Percentiles rank a stretch among this genome's conserved stretches.
phyloP scores from a whole-genome alignment of 2,797 vertebrate genomes.

The Enteromius mattozi region DNA sequence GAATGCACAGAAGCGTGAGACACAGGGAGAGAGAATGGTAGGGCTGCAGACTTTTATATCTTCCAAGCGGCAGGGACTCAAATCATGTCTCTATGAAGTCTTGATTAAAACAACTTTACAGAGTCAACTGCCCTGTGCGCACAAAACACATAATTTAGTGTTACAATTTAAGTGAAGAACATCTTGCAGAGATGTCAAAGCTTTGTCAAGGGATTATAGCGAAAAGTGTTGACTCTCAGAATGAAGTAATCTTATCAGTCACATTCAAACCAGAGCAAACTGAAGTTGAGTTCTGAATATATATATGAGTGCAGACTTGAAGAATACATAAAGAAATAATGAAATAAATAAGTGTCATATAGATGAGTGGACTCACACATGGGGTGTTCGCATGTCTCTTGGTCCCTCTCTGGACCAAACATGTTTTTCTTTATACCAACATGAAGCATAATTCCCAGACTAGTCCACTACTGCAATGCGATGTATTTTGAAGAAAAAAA shows the following conservation, averaged over 20 bases:
- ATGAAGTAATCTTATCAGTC: slow-evolving; percentile 78
- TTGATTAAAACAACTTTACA: slow-evolving; percentile 78
- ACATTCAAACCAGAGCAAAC: slow-evolving; percentile 77
- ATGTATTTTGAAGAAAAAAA: background rate
- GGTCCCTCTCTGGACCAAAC: background rate
- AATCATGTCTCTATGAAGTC: slow-evolving; percentile 73
- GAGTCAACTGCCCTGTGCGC: slow-evolving; percentile 67
- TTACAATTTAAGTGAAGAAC: slow-evolving; percentile 62
- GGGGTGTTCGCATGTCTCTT: background rate
- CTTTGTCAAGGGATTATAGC: slow-evolving; percentile 78
- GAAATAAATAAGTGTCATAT: slow-evolving; percentile 63
- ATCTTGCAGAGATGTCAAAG: slow-evolving; percentile 70
- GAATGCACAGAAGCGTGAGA: slow-evolving; percentile 52
- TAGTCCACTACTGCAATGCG: background rate
- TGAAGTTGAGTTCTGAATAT: slow-evolving; percentile 72
- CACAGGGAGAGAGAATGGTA: slow-evolving; percentile 47
- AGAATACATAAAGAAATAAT: slow-evolving; percentile 64
- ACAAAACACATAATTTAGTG: slow-evolving; percentile 65
- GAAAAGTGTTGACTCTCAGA: slow-evolving; percentile 69
- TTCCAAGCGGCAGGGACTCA: slow-evolving; percentile 69
- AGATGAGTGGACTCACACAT: background rate
- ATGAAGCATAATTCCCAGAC: background rate
- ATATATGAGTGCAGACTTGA: slow-evolving; percentile 71
- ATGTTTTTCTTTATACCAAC: background rate
- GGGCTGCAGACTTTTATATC: slow-evolving; percentile 58